Conservation (phyloP, 2,797 vertebrate genomes). For the Melanogrammus aeglefinus region DNA sequence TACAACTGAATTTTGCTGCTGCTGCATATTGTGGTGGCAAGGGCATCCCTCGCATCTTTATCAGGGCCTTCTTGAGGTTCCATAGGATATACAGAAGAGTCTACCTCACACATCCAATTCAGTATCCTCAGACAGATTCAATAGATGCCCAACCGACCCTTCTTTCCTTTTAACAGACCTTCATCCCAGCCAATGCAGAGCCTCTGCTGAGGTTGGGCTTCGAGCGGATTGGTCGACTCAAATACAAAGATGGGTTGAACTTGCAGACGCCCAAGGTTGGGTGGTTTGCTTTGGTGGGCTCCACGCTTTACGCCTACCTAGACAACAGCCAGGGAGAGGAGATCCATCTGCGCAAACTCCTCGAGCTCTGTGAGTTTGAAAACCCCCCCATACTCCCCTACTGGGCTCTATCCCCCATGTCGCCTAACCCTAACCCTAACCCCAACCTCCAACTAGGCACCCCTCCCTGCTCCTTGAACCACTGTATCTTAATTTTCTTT, state of each 20-base stretch:
- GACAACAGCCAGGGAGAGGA: conserved; percentile 75
- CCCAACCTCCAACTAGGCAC: neutral
- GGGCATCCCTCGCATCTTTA: neutral
- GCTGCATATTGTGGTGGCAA: too few relatives aligned
- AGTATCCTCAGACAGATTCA: neutral
- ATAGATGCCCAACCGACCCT: neutral
- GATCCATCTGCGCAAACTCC: conserved; percentile 88
- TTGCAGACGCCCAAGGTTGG: conserved; percentile 82
- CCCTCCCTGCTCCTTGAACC: neutral
- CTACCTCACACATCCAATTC: neutral
- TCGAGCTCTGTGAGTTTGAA: conserved; percentile 86
- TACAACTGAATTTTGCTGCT: too few relatives aligned
- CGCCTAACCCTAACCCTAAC: too few relatives aligned
- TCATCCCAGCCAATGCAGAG: conserved; percentile 79
- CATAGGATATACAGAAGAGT: neutral
- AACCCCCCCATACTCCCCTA: neutral
- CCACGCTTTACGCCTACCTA: conserved; percentile 74
- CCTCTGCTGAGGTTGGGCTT: conserved; percentile 81
- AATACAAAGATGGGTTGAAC: conserved; percentile 87
- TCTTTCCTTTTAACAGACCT: conserved; percentile 66
- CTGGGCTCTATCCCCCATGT: too few relatives aligned
- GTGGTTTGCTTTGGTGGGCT: conserved; percentile 87
- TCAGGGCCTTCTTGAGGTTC: neutral
- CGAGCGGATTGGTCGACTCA: conserved; percentile 84
- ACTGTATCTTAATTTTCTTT: too few relatives aligned